These are phyloP conservation scores for Philotrypesis tridentata DNA, from an alignment of 1,140 invertebrate genomes.

Conservation along the genomic window DNA sequence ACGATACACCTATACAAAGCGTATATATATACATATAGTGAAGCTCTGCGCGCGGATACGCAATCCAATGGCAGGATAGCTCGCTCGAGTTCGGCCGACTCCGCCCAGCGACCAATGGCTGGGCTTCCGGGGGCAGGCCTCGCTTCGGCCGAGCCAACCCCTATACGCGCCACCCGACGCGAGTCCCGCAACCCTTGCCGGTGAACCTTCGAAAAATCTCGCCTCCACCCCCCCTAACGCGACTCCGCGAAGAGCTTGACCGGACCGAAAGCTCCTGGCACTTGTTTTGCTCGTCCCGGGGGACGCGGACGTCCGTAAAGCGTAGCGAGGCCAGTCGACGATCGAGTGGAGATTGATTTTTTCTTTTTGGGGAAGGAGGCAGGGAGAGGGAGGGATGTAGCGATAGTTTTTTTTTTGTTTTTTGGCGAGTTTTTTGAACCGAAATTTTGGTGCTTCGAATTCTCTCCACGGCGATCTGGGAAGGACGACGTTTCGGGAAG, in stretches of 20 bases:
- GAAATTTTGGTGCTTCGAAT: no score
- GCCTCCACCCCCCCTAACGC: not conserved
- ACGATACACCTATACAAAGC: not conserved
- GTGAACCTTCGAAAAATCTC: constrained; percentile 33
- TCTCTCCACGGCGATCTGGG: no score
- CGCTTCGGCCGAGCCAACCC: constrained; percentile 9
- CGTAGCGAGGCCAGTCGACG: no score
- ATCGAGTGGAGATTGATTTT: constrained; percentile 33
- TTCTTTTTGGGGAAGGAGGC: no score
- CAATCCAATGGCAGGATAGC: not conserved
- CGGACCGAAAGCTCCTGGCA: constrained; percentile 24
- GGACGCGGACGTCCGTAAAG: not conserved
- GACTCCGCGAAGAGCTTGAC: constrained; percentile 34
- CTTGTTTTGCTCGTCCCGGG: constrained; percentile 38
- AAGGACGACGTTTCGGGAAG: no score
- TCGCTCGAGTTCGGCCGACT: constrained; percentile 23
- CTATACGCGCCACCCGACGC: constrained; percentile 48
- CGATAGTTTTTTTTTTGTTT: no score
- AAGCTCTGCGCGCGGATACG: not conserved
- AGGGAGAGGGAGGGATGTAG: no score
- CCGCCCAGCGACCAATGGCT: constrained; percentile 64
- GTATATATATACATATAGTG: not conserved
- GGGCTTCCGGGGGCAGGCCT: not conserved
- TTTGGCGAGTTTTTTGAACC: no score
- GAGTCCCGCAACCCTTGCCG: constrained; percentile 36